A percentile compares a stretch with the other conserved stretches of the same genome.
Conservation (phyloP, 2,113 vertebrate species). For the Rafetus swinhoei region DNA sequence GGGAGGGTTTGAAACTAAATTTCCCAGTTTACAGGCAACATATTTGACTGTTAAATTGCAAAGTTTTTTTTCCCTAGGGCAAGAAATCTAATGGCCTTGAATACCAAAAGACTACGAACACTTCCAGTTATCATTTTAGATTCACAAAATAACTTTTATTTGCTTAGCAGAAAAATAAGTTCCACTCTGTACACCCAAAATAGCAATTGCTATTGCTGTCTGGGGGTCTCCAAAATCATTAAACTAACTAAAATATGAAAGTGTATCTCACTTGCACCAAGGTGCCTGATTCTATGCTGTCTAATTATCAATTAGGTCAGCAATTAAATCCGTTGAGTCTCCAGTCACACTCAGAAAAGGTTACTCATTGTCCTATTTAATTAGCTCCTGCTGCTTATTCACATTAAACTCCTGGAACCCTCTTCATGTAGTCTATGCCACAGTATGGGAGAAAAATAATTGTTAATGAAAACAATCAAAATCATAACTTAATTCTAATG, state of each 20-base stretch:
- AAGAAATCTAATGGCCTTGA: neutral
- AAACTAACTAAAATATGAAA: neutral
- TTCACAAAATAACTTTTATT: slow-evolving; percentile 2
- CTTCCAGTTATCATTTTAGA: neutral
- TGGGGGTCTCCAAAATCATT: slow-evolving; percentile 12
- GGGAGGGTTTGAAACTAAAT: neutral
- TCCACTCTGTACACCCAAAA: neutral
- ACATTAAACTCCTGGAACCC: slow-evolving; percentile 26
- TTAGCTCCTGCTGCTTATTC: slow-evolving; percentile 43
- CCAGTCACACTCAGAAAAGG: slow-evolving; percentile 13
- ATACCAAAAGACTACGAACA: neutral
- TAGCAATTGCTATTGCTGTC: slow-evolving; percentile 13
- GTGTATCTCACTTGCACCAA: slow-evolving; percentile 19
- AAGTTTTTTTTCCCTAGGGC: neutral
- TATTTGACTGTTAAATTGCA: neutral
- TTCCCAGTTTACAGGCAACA: neutral
- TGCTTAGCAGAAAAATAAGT: neutral
- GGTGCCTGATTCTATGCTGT: slow-evolving; percentile 3
- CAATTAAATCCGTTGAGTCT: slow-evolving; percentile 49
- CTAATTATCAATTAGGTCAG: slow-evolving; percentile 39
- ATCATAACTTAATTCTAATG: neutral
- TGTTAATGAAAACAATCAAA: slow-evolving; percentile 41
- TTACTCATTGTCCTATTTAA: slow-evolving; percentile 65
- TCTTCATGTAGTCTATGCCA: slow-evolving; percentile 21
- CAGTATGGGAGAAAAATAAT: neutral